Evolutionary conservation across 2,888 invertebrate species (phyloP).

Genomic region (Aricia artaxerxes): DNA sequence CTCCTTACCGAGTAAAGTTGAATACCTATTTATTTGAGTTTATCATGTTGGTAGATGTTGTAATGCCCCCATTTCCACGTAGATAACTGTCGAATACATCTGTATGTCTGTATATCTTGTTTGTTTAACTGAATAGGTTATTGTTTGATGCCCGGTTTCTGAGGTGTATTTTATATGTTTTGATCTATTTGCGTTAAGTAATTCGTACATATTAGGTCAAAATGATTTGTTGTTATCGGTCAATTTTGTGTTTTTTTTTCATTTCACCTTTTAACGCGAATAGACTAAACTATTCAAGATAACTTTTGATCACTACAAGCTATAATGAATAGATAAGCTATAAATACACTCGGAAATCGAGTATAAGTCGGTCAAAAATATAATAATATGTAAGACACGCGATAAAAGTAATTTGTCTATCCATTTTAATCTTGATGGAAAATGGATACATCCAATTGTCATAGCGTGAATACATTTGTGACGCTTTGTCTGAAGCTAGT

Average conservation of each 20-base stretch:
- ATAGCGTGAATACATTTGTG: not conserved
- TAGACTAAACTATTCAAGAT: no score
- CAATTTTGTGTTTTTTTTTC: not conserved
- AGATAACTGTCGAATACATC: slow-evolving; percentile 8
- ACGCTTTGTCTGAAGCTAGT: slow-evolving; percentile 3
- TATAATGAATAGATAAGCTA: not conserved
- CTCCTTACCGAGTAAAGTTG: slow-evolving; percentile 30
- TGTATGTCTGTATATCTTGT: slow-evolving; percentile 1
- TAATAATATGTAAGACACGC: not conserved
- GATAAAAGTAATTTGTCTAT: not conserved
- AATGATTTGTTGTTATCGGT: no score
- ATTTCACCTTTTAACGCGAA: not conserved
- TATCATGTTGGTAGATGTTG: slow-evolving; percentile 49
- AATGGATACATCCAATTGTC: not conserved
- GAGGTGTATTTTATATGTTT: not conserved
- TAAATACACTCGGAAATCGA: not conserved
- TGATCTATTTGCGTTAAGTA: no score
- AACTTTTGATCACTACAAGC: no score
- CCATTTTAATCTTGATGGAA: not conserved
- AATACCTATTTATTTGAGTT: slow-evolving; percentile 62
- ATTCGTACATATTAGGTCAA: no score
- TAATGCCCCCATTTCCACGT: slow-evolving; percentile 2
- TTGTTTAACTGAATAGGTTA: not conserved
- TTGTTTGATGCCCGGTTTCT: not conserved
- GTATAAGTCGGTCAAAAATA: not conserved